phyloP scores from a whole-genome alignment of 2,888 invertebrate species.

The Himalopsyche tibetana region DNA sequence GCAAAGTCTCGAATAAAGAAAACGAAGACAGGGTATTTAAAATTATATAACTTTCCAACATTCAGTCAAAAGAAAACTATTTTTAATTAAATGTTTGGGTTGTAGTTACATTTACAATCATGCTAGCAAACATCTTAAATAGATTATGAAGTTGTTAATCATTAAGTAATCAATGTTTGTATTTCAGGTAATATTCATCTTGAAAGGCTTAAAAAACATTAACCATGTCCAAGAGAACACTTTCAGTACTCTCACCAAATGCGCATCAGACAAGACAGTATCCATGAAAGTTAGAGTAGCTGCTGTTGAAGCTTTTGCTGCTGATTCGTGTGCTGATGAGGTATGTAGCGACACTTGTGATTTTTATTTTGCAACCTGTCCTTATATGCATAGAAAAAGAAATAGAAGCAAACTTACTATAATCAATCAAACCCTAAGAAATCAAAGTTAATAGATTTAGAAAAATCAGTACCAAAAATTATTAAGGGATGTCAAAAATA shows the following conservation, averaged over 20 bases:
- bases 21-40: slow-evolving; percentile 80
- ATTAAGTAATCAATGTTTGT: background rate
- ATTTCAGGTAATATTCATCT: slow-evolving; percentile 79
- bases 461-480: too few relatives aligned
- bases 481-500: too few relatives aligned
- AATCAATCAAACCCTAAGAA: too few relatives aligned
- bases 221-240: slow-evolving; percentile 81
- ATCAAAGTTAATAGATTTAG: too few relatives aligned
- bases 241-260: slow-evolving; percentile 78
- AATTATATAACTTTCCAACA: background rate
- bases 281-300: slow-evolving; percentile 85
- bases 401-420: too few relatives aligned
- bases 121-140: background rate
- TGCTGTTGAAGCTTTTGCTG: slow-evolving; percentile 86
- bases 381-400: background rate
- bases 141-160: too few relatives aligned
- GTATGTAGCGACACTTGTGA: slow-evolving; percentile 67
- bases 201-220: slow-evolving; percentile 90
- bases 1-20: slow-evolving; percentile 79
- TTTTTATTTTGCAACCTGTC: background rate
- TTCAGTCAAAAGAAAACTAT: background rate
- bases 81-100: background rate
- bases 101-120: background rate
- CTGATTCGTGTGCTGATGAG: slow-evolving; percentile 80
- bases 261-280: slow-evolving; percentile 79